Percentiles rank a stretch among this genome's conserved stretches.
Conservation (phyloP, 53 echinoderm and acorn worm species). For the Stichopus horrens region DNA sequence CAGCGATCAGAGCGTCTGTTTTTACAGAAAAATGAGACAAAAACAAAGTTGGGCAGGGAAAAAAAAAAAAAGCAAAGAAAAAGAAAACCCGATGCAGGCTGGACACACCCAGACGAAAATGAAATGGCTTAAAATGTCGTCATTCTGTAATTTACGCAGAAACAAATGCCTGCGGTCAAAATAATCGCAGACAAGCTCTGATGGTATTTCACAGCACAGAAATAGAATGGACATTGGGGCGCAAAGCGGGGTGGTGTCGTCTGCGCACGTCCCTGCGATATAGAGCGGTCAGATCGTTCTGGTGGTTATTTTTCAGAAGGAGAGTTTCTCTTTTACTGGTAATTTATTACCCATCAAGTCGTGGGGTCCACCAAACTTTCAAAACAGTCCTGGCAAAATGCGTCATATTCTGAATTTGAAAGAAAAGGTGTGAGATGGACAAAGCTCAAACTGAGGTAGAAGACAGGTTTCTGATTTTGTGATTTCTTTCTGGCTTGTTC, state of each 20-base stretch:
- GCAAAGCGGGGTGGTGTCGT: not conserved
- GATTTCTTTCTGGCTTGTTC: too few relatives aligned
- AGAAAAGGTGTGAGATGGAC: not conserved
- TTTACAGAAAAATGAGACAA: too few relatives aligned
- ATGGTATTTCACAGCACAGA: conserved; percentile 29
- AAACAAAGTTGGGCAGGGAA: too few relatives aligned
- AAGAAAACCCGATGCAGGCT: not conserved
- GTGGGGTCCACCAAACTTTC: conserved; percentile 13
- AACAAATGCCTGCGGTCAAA: conserved; percentile 40
- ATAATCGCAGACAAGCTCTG: conserved; percentile 33
- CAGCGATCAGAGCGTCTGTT: too few relatives aligned
- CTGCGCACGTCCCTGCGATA: not conserved
- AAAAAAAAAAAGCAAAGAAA: not conserved
- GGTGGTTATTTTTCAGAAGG: not conserved
- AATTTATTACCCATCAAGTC: conserved; percentile 16
- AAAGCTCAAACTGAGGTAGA: too few relatives aligned
- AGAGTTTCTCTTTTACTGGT: not conserved
- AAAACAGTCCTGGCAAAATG: not conserved
- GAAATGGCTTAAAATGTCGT: conserved; percentile 41
- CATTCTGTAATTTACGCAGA: conserved; percentile 41
- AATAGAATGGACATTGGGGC: conserved; percentile 39
- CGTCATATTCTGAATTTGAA: not conserved
- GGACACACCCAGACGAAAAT: conserved; percentile 40
- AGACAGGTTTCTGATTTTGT: too few relatives aligned
- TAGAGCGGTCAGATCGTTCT: conserved; percentile 5